A percentile compares a stretch with the other conserved stretches of the same genome.
These are phyloP conservation scores for Stichopus chloronotus DNA, from an alignment of 35 echinoderm and acorn worm species.

Conservation along the genomic window DNA sequence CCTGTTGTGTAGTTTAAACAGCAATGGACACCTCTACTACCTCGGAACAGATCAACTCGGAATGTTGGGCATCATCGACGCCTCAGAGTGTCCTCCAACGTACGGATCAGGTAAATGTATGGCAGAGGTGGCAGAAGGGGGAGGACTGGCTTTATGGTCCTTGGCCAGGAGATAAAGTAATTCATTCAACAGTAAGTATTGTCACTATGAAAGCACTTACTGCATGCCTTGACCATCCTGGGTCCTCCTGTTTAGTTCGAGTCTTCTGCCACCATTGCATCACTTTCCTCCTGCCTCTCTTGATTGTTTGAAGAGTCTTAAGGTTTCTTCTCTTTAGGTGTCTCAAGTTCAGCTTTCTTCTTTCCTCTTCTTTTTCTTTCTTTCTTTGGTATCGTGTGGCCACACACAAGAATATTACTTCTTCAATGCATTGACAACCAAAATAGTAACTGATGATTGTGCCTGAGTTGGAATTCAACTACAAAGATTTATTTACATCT, in stretches of 20 bases:
- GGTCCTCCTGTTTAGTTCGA: background rate
- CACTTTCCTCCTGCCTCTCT: no score
- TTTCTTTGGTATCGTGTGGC: no score
- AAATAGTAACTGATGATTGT: no score
- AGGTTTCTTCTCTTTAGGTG: no score
- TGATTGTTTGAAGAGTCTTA: no score
- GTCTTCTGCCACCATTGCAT: no score
- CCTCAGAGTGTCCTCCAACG: slow-evolving; percentile 94
- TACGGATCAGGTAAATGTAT: slow-evolving; percentile 77
- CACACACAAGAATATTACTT: no score
- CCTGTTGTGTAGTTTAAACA: slow-evolving; percentile 61
- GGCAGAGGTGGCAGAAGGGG: background rate
- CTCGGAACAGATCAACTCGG: slow-evolving; percentile 63
- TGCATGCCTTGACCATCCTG: background rate
- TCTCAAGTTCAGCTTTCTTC: no score
- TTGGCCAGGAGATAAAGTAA: background rate
- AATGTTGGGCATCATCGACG: slow-evolving; percentile 84
- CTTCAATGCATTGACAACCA: no score
- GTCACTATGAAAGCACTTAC: background rate
- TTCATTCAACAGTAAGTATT: background rate
- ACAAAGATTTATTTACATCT: no score
- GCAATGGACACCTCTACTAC: slow-evolving; percentile 87
- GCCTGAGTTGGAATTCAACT: no score
- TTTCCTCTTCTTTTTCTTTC: no score
- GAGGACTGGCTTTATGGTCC: background rate